Evolutionary conservation across 64 coral and sea anemone species (phyloP).

Genomic region (Pocillopora damicornis): DNA sequence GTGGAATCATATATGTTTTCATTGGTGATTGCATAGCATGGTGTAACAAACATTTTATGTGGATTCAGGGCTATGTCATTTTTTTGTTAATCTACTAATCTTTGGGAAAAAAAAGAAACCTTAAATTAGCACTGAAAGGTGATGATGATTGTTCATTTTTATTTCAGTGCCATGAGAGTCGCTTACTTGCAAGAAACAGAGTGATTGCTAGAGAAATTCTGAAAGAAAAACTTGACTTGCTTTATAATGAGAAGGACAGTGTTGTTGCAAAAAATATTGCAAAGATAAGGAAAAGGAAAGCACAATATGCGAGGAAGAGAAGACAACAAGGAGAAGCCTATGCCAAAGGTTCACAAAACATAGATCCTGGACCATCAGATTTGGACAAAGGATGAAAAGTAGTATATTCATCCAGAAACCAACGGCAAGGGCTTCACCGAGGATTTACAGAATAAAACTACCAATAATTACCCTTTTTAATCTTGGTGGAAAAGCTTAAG

Average conservation of each 20-base stretch:
- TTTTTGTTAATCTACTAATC: too few species aligned
- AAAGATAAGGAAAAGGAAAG: constrained; percentile 89
- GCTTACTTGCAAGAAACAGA: constrained; percentile 89
- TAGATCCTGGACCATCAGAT: not conserved
- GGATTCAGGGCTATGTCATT: too few species aligned
- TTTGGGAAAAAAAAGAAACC: too few species aligned
- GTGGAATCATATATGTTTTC: too few species aligned
- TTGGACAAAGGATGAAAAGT: not conserved
- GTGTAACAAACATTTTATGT: too few species aligned
- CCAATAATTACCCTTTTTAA: too few species aligned
- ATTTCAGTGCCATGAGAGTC: constrained; percentile 91
- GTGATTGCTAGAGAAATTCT: constrained; percentile 72
- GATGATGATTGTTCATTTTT: not conserved
- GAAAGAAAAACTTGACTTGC: constrained; percentile 75
- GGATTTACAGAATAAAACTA: not conserved
- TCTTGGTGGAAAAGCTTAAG: too few species aligned
- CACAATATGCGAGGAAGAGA: constrained; percentile 85
- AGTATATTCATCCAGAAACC: not conserved
- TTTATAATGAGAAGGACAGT: constrained; percentile 90
- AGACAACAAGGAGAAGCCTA: constrained; percentile 41
- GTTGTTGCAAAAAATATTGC: constrained; percentile 38
- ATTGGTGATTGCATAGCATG: too few species aligned
- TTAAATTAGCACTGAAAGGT: too few species aligned
- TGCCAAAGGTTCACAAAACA: not conserved
- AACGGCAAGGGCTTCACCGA: not conserved